A percentile compares a stretch with the other conserved stretches of the same genome.
Evolutionary conservation across 2,797 vertebrate species (phyloP).

Genomic region (Gymnothorax javanicus): DNA sequence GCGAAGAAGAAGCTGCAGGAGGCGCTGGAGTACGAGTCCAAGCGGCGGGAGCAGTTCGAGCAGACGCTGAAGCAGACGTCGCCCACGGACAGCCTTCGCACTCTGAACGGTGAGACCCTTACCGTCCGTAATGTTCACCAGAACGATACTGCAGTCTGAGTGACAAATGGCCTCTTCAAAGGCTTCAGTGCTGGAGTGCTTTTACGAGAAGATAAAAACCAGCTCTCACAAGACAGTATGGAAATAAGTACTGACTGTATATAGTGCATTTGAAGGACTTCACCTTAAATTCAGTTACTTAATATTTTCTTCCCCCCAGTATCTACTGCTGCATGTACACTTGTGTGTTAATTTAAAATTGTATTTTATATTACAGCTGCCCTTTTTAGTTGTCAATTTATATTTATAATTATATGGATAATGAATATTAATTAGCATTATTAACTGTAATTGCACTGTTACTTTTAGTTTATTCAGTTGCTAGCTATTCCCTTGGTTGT

Average conservation of each 20-base stretch:
- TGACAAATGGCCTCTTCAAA: neutral
- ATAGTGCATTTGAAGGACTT: neutral
- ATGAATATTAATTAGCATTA: neutral
- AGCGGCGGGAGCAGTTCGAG: conserved; percentile 93
- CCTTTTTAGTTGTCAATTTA: neutral
- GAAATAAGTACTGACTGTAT: no score
- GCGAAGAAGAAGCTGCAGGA: conserved; percentile 99
- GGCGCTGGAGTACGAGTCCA: conserved; percentile 97
- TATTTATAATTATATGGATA: neutral
- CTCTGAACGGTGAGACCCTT: conserved; percentile 82
- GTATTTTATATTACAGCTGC: neutral
- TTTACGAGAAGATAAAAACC: neutral
- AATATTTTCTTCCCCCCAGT: neutral
- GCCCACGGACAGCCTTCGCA: conserved; percentile 92
- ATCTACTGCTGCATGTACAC: neutral
- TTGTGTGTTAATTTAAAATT: neutral
- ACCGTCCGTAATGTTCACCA: neutral
- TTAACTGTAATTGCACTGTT: neutral
- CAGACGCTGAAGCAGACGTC: conserved; percentile 94
- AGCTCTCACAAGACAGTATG: neutral
- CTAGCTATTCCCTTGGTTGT: neutral
- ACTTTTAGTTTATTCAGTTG: neutral
- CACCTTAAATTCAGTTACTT: neutral
- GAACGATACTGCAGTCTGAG: neutral
- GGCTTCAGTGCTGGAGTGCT: neutral